Conservation (phyloP, 2,113 vertebrate genomes). For the Pseudopipra pipra region DNA sequence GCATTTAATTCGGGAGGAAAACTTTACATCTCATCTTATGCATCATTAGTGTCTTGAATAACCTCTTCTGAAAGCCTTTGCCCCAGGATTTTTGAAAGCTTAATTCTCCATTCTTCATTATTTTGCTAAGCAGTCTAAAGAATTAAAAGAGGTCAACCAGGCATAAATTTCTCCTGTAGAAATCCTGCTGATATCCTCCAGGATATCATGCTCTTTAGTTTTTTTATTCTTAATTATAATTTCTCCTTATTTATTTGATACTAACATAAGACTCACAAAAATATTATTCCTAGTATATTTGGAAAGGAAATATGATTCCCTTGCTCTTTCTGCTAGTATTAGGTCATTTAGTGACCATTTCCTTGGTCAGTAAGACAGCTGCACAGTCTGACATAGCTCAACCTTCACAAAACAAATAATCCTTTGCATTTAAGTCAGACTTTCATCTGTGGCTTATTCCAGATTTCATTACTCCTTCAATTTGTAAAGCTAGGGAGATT, state of each 20-base stretch:
- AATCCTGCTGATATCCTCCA: not conserved
- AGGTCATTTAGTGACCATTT: slow-evolving; percentile 46
- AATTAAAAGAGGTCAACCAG: not conserved
- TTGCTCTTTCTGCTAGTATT: slow-evolving; percentile 12
- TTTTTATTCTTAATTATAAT: not conserved
- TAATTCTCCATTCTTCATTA: not conserved
- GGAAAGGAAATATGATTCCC: not conserved
- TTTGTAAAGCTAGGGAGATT: slow-evolving; percentile 9
- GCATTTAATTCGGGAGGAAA: not conserved
- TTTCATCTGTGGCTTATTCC: not conserved
- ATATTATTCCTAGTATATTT: not conserved
- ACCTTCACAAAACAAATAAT: slow-evolving; percentile 31
- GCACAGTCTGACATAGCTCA: slow-evolving; percentile 7
- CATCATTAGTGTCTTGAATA: not conserved
- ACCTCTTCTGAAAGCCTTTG: not conserved
- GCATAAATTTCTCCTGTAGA: not conserved
- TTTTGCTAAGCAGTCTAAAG: not conserved
- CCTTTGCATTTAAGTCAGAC: slow-evolving; percentile 12
- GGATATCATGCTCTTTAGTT: not conserved
- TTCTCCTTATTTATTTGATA: not conserved
- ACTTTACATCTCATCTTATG: not conserved
- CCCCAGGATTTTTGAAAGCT: not conserved
- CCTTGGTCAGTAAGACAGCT: slow-evolving; percentile 21
- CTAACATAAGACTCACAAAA: not conserved
- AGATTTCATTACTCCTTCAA: slow-evolving; percentile 26